Evolutionary conservation across 1,140 invertebrate species (phyloP), one percentile per base, ranked within the genome.

Genomic region (Bombus difficillimus): DNA sequence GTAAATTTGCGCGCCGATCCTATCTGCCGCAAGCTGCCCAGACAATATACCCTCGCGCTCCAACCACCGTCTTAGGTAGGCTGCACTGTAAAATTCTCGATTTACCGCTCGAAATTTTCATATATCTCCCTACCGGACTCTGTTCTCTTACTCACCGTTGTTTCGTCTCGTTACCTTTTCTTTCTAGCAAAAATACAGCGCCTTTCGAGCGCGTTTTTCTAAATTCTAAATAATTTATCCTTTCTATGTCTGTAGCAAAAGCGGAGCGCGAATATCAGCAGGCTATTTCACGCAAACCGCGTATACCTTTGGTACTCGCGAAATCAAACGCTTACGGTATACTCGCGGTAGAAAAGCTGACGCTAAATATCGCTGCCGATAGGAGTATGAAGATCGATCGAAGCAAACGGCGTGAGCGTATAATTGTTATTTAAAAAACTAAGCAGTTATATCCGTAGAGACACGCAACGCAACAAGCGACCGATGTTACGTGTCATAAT

Each of bases 1-100:
- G 68, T 85, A 85, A 85, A 85, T 85, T 85, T 85, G 68, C 83
- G 66, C 66, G 77, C 83, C 41, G 83, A 85, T 85, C 41, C 57
- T 85, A 85, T 85, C 83, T 80, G 57, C 32, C 32, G 25, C 57
- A 41, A 39, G 59, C 25, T 41, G 39, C 18, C 25, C 76, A 18
- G 76, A 80, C 66, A 28, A 72, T 62, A 69, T 68, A 85, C 66
- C 53, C 66, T 43, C 57, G 34, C 37, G 47, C 22, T 37, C 32
- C 22, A 47, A 43, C 39, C 62, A n/a, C 59, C 34, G 47, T 72
- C 12, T 69, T 68, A 18, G 47, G 47, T 57, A 77, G n/a, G 10
- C n/a, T 22, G 39, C 43, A 22, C 37, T 39, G 13, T 69, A 77
- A 77, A 69, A 69, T 75, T 13, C 3, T 32, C 34, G 28, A 57